Percentiles rank a stretch among this genome's conserved stretches.
These are phyloP conservation scores for Sinocyclocheilus grahami DNA, from an alignment of 2,113 vertebrate species.

Conservation along the genomic window DNA sequence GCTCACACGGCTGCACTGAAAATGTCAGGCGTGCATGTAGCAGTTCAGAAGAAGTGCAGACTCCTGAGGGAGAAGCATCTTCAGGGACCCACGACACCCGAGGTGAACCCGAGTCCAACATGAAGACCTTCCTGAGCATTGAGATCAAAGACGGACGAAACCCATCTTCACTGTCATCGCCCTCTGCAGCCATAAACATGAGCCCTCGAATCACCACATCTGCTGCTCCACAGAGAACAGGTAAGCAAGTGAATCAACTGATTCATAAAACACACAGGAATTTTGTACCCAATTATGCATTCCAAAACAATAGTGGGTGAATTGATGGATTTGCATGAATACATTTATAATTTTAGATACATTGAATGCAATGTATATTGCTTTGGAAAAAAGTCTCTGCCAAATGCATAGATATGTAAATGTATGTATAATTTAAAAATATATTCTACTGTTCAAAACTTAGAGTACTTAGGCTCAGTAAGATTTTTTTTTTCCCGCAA, in stretches of 20 bases:
- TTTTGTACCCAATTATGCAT: background rate
- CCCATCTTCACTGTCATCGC: slow-evolving; percentile 61
- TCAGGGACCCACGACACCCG: slow-evolving; percentile 64
- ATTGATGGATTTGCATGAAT: background rate
- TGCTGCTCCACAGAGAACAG: slow-evolving; percentile 80
- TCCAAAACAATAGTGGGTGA: background rate
- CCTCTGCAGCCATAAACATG: slow-evolving; percentile 59
- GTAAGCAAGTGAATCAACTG: slow-evolving; percentile 63
- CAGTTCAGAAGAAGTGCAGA: slow-evolving; percentile 67
- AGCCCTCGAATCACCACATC: slow-evolving; percentile 72
- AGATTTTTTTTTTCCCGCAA: too few relatives aligned
- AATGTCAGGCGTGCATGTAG: slow-evolving; percentile 63
- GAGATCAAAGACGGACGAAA: slow-evolving; percentile 91
- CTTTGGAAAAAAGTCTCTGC: background rate
- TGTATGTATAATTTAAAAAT: too few relatives aligned
- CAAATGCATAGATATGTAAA: background rate
- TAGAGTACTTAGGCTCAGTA: too few relatives aligned
- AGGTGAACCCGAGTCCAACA: slow-evolving; percentile 74
- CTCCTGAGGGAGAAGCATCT: slow-evolving; percentile 64
- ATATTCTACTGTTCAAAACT: too few relatives aligned
- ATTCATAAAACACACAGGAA: background rate
- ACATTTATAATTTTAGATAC: background rate
- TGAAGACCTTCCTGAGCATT: slow-evolving; percentile 96
- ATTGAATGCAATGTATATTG: background rate
- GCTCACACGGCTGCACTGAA: slow-evolving; percentile 66